Evolutionary conservation across 2,113 vertebrate genomes (phyloP), one percentile per base, ranked within the genome.

Genomic region (Halichoerus grypus): DNA sequence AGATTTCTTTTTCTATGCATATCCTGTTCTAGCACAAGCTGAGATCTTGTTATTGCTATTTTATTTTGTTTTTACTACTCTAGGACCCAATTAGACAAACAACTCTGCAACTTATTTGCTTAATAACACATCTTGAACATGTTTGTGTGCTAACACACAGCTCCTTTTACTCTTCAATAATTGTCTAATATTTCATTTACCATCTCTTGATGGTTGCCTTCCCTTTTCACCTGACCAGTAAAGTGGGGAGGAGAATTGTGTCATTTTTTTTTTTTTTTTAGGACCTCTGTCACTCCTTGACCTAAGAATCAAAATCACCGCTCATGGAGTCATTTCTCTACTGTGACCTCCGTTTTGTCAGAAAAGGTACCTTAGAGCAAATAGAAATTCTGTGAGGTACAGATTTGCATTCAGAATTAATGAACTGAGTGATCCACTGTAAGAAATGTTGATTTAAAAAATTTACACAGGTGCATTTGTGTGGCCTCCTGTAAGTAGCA

Each of bases 391-490:
- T 55, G 4, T 2, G 33, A 83, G 39, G n/a, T 55, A 46, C n/a
- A 67, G 80, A 46, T 81, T 88, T 57, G 42, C 72, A 61, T 83
- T 94, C 9, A 28, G n/a, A 76, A 95, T 77, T 57, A 87, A 90
- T 39, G 33, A 81, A 61, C 31, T 18, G 18, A 77, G 59, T 53
- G 85, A 65, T 69, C 49, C 7, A 7, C 36, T 88, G 0, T 59
- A 79, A 67, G 55, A 67, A 67, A 15, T 31, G 14, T 22, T 79
- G 33, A 88, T 36, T 76, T 12, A 24, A 84, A 55, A 57, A 31
- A 46, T 84, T 28, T 49, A 65, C 10, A 4, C 61, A 12, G 33
- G 10, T 80, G 19, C 91, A 57, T n/a, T 65, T 24, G n/a, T 69
- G 18, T 55, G 39, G 26, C 12, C 33, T 67, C 14, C 53, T 77